Evolutionary conservation across 2,888 invertebrate species (phyloP), one percentile per base, ranked within the genome.

Genomic region (Caenorhabditis panamensis): DNA sequence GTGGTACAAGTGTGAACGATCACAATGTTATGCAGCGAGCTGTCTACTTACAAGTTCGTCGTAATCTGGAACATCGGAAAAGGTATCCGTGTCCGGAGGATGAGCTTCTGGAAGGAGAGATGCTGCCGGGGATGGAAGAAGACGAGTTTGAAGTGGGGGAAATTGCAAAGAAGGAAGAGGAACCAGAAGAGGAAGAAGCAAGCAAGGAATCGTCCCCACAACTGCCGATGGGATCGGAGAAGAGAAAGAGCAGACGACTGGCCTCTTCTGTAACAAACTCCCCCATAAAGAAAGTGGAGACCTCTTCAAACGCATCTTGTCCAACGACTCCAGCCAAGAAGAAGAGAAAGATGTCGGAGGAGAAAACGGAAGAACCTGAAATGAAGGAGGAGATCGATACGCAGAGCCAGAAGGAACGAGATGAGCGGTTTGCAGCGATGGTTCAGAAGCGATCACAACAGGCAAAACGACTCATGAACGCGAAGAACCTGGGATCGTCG

Each of bases 1-100:
- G 79, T 4, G 78, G 78, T 37, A 78, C 71, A 11, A 72, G 78
- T 67, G 71, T 78, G 11, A 78, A 72, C 37, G 78, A 78, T 47
- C 49, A 47, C n/a, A 78, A 78, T 66, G 61, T 72, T 28, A 66
- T 78, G 71, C 78, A 78, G n/a, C 37, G 78, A 28, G 71, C 71
- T 4, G 78, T 69, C 0, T 59, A 61, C 56, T n/a, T 78, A 4
- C 78, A 78, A 56, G 41, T 78, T 6, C 18, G 71, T 22, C 20
- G 66, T 5, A 72, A 61, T 11, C 13, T 36, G 47, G 78, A 71
- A 47, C 31, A 28, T 24, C 9, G 26, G 28, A 77, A 63, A 26
- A 53, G 26, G 13, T 51, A 66, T 53, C 53, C 58, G 20, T n/a
- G n/a, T 9, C 20, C 22, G n/a, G 69, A 77, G 4, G 64, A 26